Evolutionary conservation across 2,797 vertebrate species (phyloP).

Genomic region (Lophotriccus pileatus): DNA sequence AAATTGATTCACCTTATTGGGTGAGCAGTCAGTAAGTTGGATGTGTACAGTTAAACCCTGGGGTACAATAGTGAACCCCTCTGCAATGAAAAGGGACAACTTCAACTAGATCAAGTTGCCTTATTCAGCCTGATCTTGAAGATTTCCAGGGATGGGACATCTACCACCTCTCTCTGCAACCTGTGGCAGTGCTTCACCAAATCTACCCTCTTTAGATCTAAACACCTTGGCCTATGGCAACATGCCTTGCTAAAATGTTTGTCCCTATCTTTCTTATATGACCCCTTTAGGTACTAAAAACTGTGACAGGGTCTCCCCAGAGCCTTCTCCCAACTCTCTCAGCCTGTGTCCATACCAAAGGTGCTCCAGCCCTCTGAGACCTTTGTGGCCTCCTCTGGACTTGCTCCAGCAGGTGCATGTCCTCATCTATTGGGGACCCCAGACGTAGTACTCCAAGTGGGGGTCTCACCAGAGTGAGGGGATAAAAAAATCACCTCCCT

Average conservation of each 20-base stretch:
- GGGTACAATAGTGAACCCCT: not conserved
- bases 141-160: not conserved
- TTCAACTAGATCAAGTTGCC: not conserved
- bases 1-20: not conserved
- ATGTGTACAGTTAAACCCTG: not conserved
- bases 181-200: too few species aligned
- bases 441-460: not conserved
- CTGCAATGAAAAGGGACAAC: not conserved
- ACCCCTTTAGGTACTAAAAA: not conserved
- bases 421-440: not conserved
- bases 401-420: not conserved
- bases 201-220: not conserved
- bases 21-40: not conserved
- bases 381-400: not conserved
- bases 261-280: not conserved
- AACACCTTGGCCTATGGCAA: not conserved
- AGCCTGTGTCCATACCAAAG: not conserved
- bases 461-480: not conserved
- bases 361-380: not conserved
- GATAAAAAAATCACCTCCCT: not conserved
- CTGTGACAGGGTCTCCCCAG: not conserved
- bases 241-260: not conserved
- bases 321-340: not conserved
- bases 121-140: not conserved
- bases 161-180: not conserved